Percentiles rank a stretch among this genome's conserved stretches.
phyloP scores from a whole-genome alignment of 2,797 vertebrate species.

The Hafferia zeledoni region DNA sequence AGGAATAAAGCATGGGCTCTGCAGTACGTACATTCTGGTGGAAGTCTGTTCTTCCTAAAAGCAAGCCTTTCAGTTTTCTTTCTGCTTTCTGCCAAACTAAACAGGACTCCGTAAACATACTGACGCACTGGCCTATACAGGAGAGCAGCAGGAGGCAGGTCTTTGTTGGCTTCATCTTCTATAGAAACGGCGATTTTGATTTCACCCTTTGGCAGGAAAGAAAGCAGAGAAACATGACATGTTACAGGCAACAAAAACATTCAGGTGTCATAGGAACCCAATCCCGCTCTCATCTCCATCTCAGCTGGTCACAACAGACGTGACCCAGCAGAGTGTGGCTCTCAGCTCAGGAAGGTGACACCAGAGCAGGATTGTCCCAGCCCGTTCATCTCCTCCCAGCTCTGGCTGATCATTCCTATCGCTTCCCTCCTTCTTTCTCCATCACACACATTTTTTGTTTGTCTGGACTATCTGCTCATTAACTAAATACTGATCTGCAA shows the following conservation, averaged over 20 bases:
- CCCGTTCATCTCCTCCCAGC: neutral
- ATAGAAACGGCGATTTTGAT: constrained; percentile 95
- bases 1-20: constrained; percentile 65
- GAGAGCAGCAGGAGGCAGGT: constrained; percentile 93
- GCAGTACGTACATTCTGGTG: constrained; percentile 88
- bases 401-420: neutral
- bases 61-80: constrained; percentile 93
- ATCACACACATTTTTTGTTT: neutral
- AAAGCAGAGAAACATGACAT: constrained; percentile 74
- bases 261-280: neutral
- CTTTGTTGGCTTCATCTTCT: constrained; percentile 97
- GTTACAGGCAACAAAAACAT: constrained; percentile 47
- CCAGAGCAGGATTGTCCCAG: neutral
- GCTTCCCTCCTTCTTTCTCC: neutral
- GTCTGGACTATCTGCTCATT: neutral
- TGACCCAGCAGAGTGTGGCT: neutral
- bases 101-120: constrained; percentile 96
- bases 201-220: constrained; percentile 88
- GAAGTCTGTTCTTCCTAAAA: constrained; percentile 91
- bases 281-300: neutral
- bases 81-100: constrained; percentile 93
- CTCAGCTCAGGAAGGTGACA: neutral
- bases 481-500: neutral
- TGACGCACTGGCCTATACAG: constrained; percentile 94
- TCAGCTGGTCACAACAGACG: neutral